Base-by-base conservation (phyloP, 2,888 invertebrate species). In the Acrobasis suavella region DNA sequence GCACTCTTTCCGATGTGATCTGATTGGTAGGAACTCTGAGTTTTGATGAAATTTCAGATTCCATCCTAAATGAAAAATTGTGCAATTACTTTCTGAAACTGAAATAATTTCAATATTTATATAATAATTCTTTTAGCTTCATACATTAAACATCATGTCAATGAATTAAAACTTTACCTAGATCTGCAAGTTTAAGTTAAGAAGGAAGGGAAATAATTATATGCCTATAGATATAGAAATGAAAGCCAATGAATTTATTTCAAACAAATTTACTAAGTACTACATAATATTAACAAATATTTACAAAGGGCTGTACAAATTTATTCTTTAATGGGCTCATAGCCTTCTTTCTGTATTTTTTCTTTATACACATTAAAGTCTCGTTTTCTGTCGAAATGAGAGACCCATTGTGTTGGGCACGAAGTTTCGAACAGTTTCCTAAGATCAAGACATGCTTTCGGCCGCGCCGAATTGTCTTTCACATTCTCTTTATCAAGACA, bases 361-460 rank as follows among this genome's bases (percentile, higher is more conserved):
- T 96, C 95, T 91, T 98, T 97, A 87, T 96, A 98, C 78, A 96
- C 94, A 77, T 97, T 93, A 87, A 97, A 98, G 74, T 96, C 96
- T 78, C 97, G 93, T 87, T 97, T 97, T 75, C 97, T 95, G 91
- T 98, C 98, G 86, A 98, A 98, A 90, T 98, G 98, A 82, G 96
- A 96, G 54, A 98, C 97, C 98, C 98, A 97, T 83, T 96, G 96
- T 1, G 94, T 84, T 1, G 97, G 96, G 80, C 97, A 98, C 32
- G 94, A 94, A 66, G 93, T 93, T 91, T 96, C 96, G 82, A 96
- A 97, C 60, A 94, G 71, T 87, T 95, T 94, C 69, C 97, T 94
- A 72, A 96, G 87, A 75, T 95, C 93, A 67, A 89, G 84, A 85
- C 98, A 98, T 66, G 87, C 91, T 72, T 90, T 92, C 9, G 90